Conservation (phyloP, 1,140 invertebrate genomes). For the Drosophila nasuta region DNA sequence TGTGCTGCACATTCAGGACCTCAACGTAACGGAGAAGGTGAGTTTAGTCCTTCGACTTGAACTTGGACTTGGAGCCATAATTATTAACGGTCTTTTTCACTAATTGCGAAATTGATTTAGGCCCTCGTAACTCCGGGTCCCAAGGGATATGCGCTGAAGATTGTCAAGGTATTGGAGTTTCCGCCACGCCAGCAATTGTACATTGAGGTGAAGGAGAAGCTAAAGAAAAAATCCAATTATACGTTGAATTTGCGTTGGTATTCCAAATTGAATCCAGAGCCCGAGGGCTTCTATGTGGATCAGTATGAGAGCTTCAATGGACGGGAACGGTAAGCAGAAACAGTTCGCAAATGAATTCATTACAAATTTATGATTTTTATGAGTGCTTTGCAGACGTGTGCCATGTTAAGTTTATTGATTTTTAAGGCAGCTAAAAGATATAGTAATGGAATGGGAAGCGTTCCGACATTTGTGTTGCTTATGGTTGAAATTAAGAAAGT, state of each 20-base stretch:
- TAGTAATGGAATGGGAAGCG: too few species aligned
- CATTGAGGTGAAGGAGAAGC: constrained; percentile 92
- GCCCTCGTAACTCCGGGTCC: constrained; percentile 88
- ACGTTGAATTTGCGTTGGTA: constrained; percentile 93
- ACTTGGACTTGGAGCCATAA: constrained; percentile 10
- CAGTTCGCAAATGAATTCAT: too few species aligned
- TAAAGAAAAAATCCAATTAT: constrained; percentile 92
- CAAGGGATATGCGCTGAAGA: constrained; percentile 89
- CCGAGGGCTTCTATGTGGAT: constrained; percentile 97
- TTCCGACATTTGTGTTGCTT: too few species aligned
- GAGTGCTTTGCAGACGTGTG: too few species aligned
- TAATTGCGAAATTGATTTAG: constrained; percentile 84
- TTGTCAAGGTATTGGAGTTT: constrained; percentile 92
- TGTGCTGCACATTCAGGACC: constrained; percentile 95
- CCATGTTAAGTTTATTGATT: too few species aligned
- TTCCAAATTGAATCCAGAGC: constrained; percentile 91
- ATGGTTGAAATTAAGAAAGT: too few species aligned
- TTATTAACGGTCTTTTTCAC: constrained; percentile 40
- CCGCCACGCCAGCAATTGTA: constrained; percentile 93
- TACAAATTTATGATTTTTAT: too few species aligned
- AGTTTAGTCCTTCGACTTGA: constrained; percentile 49
- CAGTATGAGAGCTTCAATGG: constrained; percentile 91
- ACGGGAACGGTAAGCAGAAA: constrained; percentile 89
- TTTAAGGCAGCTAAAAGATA: too few species aligned
- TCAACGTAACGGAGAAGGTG: constrained; percentile 94